Percentiles rank a stretch among this genome's conserved stretches.
Conservation (phyloP, 2,888 invertebrate species). For the Bellardia bayeri region DNA sequence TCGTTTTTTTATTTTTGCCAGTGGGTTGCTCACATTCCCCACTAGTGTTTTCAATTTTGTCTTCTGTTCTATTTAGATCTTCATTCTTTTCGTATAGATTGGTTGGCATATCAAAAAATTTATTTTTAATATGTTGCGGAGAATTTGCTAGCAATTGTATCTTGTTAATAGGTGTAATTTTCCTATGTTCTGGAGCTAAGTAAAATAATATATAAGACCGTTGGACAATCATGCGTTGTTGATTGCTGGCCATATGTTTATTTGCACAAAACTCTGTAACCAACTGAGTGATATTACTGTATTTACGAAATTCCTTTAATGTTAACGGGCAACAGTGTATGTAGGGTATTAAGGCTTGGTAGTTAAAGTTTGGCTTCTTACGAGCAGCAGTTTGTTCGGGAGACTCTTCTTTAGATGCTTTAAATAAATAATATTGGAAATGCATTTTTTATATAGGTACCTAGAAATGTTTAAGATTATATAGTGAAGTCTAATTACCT, state of each 20-base stretch:
- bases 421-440: not conserved
- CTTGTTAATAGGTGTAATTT: conserved; percentile 20
- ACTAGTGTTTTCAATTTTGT: not conserved
- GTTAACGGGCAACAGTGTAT: conserved; percentile 47
- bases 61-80: not conserved
- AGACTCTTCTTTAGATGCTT: not conserved
- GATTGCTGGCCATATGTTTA: not conserved
- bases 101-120: conserved; percentile 33
- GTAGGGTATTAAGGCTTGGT: conserved; percentile 34
- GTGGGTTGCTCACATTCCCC: no score
- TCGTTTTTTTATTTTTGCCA: no score
- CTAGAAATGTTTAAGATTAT: not conserved
- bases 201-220: conserved; percentile 48
- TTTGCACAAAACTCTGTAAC: not conserved
- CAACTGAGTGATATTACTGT: conserved; percentile 37
- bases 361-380: not conserved
- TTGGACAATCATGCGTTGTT: conserved; percentile 20
- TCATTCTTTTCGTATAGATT: conserved; percentile 32
- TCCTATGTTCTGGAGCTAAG: conserved; percentile 41
- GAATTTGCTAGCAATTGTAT: conserved; percentile 25
- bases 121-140: conserved; percentile 8
- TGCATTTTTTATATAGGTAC: not conserved
- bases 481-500: not conserved
- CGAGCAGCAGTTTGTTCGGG: not conserved
- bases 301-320: conserved; percentile 32